Conservation (phyloP, 2,113 vertebrate genomes). For the Scomber scombrus region DNA sequence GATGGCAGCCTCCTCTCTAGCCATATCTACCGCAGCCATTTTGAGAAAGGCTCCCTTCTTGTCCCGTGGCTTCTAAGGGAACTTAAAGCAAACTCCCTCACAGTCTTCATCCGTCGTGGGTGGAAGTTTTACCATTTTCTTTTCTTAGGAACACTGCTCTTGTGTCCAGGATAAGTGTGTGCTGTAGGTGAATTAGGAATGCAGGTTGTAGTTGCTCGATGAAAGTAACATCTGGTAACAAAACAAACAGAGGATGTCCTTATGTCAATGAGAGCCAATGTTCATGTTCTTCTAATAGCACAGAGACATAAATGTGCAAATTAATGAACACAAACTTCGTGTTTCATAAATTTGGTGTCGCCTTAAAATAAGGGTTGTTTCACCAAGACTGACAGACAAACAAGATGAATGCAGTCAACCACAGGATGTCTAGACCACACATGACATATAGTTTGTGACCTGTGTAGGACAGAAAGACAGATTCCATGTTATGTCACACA, state of each 20-base stretch:
- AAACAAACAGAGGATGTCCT: background rate
- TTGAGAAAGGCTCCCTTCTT: slow-evolving; percentile 67
- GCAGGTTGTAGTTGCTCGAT: background rate
- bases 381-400: slow-evolving; percentile 29
- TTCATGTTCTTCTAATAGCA: background rate
- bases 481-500: slow-evolving; percentile 25
- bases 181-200: slow-evolving; percentile 19
- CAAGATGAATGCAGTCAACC: slow-evolving; percentile 30
- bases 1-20: slow-evolving; percentile 66
- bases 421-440: slow-evolving; percentile 68
- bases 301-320: background rate
- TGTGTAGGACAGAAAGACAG: slow-evolving; percentile 41
- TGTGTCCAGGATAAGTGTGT: background rate
- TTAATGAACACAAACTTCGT: background rate
- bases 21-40: slow-evolving; percentile 72
- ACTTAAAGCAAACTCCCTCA: slow-evolving; percentile 46
- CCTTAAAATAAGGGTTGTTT: slow-evolving; percentile 6
- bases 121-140: slow-evolving; percentile 28
- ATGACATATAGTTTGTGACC: slow-evolving; percentile 50
- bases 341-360: slow-evolving; percentile 14
- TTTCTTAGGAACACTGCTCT: slow-evolving; percentile 20
- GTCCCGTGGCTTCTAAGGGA: slow-evolving; percentile 62
- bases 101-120: slow-evolving; percentile 17
- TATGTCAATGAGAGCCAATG: background rate
- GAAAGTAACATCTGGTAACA: background rate